phyloP scores from a whole-genome alignment of 2,888 invertebrate species.

The Helobdella robusta region DNA sequence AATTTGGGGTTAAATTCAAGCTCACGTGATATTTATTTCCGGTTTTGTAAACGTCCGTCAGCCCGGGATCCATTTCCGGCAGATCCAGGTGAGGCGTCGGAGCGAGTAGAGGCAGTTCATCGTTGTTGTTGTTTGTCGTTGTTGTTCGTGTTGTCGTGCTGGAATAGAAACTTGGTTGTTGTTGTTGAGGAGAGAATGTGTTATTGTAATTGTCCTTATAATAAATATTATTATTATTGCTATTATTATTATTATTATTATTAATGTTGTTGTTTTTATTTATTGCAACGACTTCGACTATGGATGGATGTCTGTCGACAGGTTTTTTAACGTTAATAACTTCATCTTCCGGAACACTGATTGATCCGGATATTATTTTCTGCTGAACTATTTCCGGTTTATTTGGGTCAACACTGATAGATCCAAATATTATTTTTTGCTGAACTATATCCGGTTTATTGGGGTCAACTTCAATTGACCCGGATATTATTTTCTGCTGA shows the following conservation, averaged over 20 bases:
- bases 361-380: neutral
- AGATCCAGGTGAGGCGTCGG: no score
- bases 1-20: constrained; percentile 26
- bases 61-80: constrained; percentile 28
- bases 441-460: no score
- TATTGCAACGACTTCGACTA: neutral
- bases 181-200: neutral
- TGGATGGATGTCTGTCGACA: neutral
- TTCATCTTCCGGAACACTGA: neutral
- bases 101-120: neutral
- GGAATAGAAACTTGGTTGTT: neutral
- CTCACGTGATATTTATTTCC: constrained; percentile 30
- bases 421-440: neutral
- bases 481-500: no score
- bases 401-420: neutral
- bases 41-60: constrained; percentile 27
- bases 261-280: constrained; percentile 1
- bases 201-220: neutral
- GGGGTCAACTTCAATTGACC: no score
- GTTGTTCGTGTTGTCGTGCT: neutral
- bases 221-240: no score
- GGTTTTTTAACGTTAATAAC: neutral
- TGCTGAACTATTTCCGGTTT: neutral
- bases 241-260: neutral
- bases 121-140: neutral